phyloP scores from a whole-genome alignment of 2,797 vertebrate genomes.

The Florisuga fusca region DNA sequence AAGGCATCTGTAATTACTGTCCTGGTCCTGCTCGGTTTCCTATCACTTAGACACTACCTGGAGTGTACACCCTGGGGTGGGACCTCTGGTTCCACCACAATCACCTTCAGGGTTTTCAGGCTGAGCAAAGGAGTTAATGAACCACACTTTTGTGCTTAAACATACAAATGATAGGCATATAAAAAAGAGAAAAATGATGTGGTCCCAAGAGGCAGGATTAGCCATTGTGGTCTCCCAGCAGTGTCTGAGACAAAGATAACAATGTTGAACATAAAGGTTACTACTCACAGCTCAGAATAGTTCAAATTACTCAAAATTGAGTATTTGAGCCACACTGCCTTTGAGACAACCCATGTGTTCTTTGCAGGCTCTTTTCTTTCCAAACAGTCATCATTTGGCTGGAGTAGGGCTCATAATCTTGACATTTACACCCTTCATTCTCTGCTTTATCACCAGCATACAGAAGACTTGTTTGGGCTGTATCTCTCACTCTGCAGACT shows the following conservation, averaged over 20 bases:
- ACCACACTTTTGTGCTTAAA: background rate
- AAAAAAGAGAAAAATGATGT: background rate
- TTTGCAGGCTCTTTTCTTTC: background rate
- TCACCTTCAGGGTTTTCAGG: background rate
- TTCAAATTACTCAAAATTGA: background rate
- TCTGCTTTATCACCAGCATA: background rate
- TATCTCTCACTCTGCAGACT: background rate
- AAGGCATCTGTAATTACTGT: background rate
- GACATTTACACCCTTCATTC: background rate
- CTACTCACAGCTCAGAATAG: background rate
- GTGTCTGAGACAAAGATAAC: background rate
- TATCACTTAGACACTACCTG: background rate
- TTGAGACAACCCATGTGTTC: background rate
- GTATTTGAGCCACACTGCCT: background rate
- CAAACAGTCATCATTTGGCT: constrained; percentile 3
- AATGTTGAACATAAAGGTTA: background rate
- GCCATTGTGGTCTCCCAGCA: background rate
- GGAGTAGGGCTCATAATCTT: background rate
- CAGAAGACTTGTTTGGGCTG: background rate
- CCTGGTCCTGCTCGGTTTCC: background rate
- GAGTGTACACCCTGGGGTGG: background rate
- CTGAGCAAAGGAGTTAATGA: background rate
- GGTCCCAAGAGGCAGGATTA: background rate
- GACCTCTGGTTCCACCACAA: background rate
- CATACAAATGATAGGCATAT: background rate